Conservation (phyloP, 2,797 vertebrate genomes). For the Arnoldichthys spilopterus region DNA sequence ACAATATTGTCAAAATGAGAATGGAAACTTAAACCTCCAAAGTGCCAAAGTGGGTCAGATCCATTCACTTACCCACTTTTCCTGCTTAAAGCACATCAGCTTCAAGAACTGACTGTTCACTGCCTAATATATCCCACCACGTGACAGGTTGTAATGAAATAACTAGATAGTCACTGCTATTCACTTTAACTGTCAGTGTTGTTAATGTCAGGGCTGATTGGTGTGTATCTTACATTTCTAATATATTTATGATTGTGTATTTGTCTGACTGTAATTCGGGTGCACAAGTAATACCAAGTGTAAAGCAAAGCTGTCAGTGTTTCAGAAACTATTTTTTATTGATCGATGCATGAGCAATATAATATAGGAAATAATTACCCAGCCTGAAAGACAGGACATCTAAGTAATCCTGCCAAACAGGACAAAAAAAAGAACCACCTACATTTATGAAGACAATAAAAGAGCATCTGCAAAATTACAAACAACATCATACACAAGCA, state of each 20-base stretch:
- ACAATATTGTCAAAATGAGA: too few species aligned
- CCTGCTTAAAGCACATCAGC: too few species aligned
- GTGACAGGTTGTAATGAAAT: too few species aligned
- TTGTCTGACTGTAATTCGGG: background rate
- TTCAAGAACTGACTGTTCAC: too few species aligned
- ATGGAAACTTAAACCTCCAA: too few species aligned
- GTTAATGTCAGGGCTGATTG: too few species aligned
- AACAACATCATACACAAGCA: conserved; percentile 54
- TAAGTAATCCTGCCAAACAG: conserved; percentile 57
- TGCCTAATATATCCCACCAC: too few species aligned
- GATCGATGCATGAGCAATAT: conserved; percentile 59
- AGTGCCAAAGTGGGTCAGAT: too few species aligned
- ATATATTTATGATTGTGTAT: background rate
- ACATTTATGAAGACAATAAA: conserved; percentile 55
- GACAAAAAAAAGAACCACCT: conserved; percentile 58
- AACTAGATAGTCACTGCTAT: too few species aligned
- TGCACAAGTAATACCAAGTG: background rate
- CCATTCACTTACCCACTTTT: too few species aligned
- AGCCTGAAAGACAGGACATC: conserved; percentile 60
- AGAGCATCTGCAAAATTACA: conserved; percentile 50
- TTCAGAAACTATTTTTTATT: conserved; percentile 66
- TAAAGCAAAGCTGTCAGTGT: conserved; percentile 22
- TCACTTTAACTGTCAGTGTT: too few species aligned
- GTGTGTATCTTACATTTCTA: too few species aligned
- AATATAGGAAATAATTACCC: conserved; percentile 60